Percentiles rank a stretch among this genome's conserved stretches.
phyloP scores from a whole-genome alignment of 2,797 vertebrate genomes.

The Muraenolepis orangiensis region DNA sequence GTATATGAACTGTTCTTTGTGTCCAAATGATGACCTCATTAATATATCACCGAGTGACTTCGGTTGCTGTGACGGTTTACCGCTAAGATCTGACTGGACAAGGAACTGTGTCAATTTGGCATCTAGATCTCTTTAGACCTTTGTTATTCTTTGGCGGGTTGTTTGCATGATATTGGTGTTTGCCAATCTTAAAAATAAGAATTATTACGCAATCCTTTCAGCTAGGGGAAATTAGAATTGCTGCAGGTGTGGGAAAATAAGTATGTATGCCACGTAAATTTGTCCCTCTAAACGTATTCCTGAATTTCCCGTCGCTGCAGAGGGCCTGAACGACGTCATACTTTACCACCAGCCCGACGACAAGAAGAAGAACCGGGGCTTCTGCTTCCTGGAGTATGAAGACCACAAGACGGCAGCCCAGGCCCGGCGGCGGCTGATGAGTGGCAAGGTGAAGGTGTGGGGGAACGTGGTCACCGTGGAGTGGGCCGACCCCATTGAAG shows the following conservation, averaged over 20 bases:
- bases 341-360: conserved; percentile 98
- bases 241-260: neutral
- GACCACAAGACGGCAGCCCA: conserved; percentile 99
- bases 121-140: neutral
- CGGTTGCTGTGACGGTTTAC: conserved; percentile 58
- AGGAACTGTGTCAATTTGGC: neutral
- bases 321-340: conserved; percentile 99
- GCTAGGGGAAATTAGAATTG: neutral
- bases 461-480: conserved; percentile 98
- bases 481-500: conserved; percentile 99
- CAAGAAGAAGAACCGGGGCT: conserved; percentile 98
- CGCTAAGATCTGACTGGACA: conserved; percentile 65
- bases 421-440: conserved; percentile 96
- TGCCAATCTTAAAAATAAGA: neutral
- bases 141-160: neutral
- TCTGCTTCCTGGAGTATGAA: conserved; percentile 99
- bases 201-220: neutral
- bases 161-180: neutral
- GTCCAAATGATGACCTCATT: conserved; percentile 55
- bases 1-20: neutral
- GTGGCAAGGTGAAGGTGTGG: conserved; percentile 99
- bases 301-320: conserved; percentile 61
- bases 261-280: conserved; percentile 1
- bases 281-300: neutral
- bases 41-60: conserved; percentile 50